A percentile compares a stretch with the other conserved stretches of the same genome.
phyloP scores from a whole-genome alignment of 2,888 invertebrate genomes.

The Sinotaia quadrata region DNA sequence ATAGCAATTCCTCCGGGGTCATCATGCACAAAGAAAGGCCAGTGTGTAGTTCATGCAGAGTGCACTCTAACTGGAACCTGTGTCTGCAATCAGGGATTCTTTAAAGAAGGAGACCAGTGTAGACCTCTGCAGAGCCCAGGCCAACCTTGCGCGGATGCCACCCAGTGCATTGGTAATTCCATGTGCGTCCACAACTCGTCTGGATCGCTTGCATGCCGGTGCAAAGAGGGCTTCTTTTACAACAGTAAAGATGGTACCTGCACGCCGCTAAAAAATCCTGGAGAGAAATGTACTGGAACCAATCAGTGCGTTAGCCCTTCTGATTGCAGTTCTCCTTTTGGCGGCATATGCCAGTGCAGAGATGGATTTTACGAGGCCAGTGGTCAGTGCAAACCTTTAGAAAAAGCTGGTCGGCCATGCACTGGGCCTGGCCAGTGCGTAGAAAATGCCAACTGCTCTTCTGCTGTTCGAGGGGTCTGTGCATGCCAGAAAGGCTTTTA shows the following conservation, averaged over 20 bases:
- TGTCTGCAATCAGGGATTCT: constrained; percentile 22
- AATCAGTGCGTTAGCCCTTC: constrained; percentile 30
- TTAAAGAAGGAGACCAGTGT: constrained; percentile 28
- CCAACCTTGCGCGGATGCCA: constrained; percentile 13
- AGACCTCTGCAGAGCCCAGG: constrained; percentile 22
- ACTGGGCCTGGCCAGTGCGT: constrained; percentile 28
- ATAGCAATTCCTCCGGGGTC: constrained; percentile 23
- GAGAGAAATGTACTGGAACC: constrained; percentile 11
- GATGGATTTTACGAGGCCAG: constrained; percentile 21
- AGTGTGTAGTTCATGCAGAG: constrained; percentile 35
- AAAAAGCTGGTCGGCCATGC: constrained; percentile 19
- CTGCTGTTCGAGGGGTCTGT: constrained; percentile 8
- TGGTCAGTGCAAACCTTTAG: constrained; percentile 23
- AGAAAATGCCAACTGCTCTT: constrained; percentile 19
- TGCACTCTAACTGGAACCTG: constrained; percentile 30
- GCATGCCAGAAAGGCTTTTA: constrained; percentile 24
- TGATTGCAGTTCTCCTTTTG: constrained; percentile 26
- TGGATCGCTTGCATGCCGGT: not conserved
- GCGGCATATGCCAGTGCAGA: constrained; percentile 28
- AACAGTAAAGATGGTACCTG: not conserved
- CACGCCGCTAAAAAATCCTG: not conserved
- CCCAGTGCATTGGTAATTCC: constrained; percentile 29
- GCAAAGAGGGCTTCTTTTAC: constrained; percentile 9
- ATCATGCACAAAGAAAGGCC: constrained; percentile 27
- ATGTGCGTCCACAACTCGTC: constrained; percentile 5